These are phyloP conservation scores for Campaea margaritaria DNA, from an alignment of 2,888 invertebrate species.

Conservation along the genomic window DNA sequence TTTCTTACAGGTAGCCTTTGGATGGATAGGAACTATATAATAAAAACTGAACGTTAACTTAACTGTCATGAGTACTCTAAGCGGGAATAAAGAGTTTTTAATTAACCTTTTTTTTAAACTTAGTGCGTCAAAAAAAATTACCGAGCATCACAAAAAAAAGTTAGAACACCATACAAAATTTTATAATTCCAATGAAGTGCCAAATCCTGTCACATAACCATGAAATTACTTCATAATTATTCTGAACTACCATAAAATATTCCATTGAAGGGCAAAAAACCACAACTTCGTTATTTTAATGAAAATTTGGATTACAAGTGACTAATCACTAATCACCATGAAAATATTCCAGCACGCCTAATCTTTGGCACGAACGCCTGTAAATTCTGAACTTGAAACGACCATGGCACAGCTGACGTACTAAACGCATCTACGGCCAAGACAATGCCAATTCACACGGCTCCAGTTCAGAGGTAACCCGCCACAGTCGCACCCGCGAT, in stretches of 20 bases:
- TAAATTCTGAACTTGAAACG: slow-evolving; percentile 42
- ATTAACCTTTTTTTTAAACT: no score
- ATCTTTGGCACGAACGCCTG: slow-evolving; percentile 10
- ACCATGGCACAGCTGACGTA: slow-evolving; percentile 37
- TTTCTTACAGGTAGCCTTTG: no score
- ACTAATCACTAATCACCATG: slow-evolving; percentile 18
- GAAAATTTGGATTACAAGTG: background rate
- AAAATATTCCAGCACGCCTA: slow-evolving; percentile 8
- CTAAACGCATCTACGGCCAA: slow-evolving; percentile 45
- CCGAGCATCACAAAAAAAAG: no score
- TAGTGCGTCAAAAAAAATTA: no score
- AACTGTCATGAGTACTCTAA: no score
- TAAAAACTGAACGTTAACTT: no score
- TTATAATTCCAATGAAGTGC: no score
- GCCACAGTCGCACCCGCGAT: slow-evolving; percentile 72
- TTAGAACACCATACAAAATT: background rate
- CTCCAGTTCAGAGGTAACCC: slow-evolving; percentile 64
- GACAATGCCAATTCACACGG: slow-evolving; percentile 77
- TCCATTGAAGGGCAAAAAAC: background rate
- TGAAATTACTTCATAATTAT: background rate
- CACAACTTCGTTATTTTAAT: background rate
- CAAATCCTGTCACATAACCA: no score
- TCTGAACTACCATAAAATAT: background rate
- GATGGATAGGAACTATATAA: no score
- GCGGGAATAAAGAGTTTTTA: no score